Base-by-base conservation (phyloP, 2,888 invertebrate species). In the Bembecia ichneumoniformis region DNA sequence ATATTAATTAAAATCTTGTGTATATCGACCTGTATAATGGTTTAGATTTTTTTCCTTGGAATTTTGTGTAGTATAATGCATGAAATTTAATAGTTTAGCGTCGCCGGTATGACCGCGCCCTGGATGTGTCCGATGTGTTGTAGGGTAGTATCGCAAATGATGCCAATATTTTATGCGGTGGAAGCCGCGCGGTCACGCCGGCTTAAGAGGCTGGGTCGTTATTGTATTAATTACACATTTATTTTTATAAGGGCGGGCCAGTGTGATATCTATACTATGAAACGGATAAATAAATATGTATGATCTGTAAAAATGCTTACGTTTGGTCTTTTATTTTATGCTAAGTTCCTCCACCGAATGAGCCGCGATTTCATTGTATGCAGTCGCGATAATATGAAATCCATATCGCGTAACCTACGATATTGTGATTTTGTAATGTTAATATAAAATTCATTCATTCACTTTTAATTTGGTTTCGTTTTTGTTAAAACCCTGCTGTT, bases 231-330 rank as follows among this genome's bases (percentile, higher is more conserved):
- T 28, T 83, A 82, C 84, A 83, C 82, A 84, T 80, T 86, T 87
- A 86, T 86, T 86, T 87, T 87, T 87, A 76, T 87, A 87, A 84
- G 83, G 86, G 86, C 86, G 87, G 87, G 87, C 87, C 86, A 87
- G 87, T 87, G 87, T 87, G 86, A 87, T 87, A 87, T 82, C 87
- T 84, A 80, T 86, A 87, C 80, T 86, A 83, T 83, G 79, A 86
- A 84, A 84, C 81, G 80, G 80, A 86, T 83, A 77, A 86, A 86
- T 87, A 84, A 87, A 86, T 84, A 87, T 87, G 86, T 87, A 87
- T 83, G 83, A 87, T 83, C 87, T 86, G 84, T 84, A 87, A 87
- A 83, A 81, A 82, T 82, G 82, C 82, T 79, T 81, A 76, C 47
- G 28, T 28, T 47, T 35, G 48, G 72, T 56, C 57, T 79, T 77